Base-by-base conservation (phyloP, 2,113 vertebrate species). In the Edolisoma coerulescens region DNA sequence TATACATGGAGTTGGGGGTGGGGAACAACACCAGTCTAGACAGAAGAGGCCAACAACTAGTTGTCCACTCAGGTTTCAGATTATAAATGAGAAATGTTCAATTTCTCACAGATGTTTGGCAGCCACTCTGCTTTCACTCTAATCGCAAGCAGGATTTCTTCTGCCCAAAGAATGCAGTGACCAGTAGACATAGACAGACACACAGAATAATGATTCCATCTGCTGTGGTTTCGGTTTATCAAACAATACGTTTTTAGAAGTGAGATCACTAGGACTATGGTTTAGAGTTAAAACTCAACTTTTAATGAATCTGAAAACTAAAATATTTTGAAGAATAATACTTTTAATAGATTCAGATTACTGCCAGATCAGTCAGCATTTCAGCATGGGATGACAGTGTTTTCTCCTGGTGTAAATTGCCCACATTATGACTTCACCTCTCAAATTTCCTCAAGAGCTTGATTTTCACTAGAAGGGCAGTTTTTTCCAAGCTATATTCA, bases 101-200 rank as follows among this genome's bases (percentile, higher is more conserved):
- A 67, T 91, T 92, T 95, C 84, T 97, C 94, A 89, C 96, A 96
- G 96, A 94, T 96, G 96, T 97, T 96, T 96, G 96, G 96, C 96
- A 97, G 65, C 53, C 33, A 0, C 76, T 79, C 56, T 73, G 60
- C 86, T 79, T 95, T 89, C 86, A 42, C 45, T 94, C n/a, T 75
- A 65, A 79, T 92, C 14, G 0, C 76, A 82, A 87, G 61, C 83
- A 96, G 87, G 52, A 78, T 94, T 96, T 94, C 79, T 97, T 80
- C 64, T 86, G 87, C 52, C 76, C 54, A 52, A 81, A 92, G 61
- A 94, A 84, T 76, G 77, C 52, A 79, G 83, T 91, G 95, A 96
- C 87, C 90, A 70, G 35, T 5, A 90, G 90, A 90, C n/a, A 14
- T 44, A 47, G 24, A 17, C 7, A 90, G 41, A 42, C 70, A 81